Conservation (phyloP, 2,113 vertebrate species). For the Psittacus erithacus region DNA sequence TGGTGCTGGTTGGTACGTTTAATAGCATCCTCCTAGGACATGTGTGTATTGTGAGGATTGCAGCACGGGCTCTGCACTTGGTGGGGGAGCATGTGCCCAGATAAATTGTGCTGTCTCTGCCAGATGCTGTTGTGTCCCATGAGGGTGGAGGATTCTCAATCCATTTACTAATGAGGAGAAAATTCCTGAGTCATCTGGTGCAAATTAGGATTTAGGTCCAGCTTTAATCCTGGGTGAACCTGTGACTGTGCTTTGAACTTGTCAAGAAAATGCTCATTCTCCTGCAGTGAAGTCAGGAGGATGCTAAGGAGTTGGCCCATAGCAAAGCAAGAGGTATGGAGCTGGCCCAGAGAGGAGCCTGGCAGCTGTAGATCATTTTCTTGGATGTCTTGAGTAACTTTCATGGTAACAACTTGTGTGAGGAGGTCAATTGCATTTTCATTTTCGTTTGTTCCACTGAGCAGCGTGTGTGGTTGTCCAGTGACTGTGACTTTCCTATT, state of each 20-base stretch:
- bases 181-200: constrained; percentile 35
- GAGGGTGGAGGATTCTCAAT: not conserved
- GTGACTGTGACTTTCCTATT: not conserved
- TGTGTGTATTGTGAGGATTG: not conserved
- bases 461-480: rapidly evolving
- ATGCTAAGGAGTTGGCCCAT: not conserved
- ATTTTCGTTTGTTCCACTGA: not conserved
- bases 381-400: not conserved
- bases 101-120: not conserved
- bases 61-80: not conserved
- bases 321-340: not conserved
- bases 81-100: not conserved
- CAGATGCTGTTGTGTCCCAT: not conserved
- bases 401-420: not conserved
- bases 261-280: not conserved
- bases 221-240: not conserved
- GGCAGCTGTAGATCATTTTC: not conserved
- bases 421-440: not conserved
- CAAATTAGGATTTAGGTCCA: not conserved
- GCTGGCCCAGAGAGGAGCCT: not conserved
- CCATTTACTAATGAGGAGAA: not conserved
- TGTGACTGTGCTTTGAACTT: not conserved
- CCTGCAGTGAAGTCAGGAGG: not conserved
- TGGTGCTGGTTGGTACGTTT: not conserved
- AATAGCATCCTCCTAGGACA: not conserved